phyloP scores from a whole-genome alignment of 2,888 invertebrate genomes.

The Apomyelois bistriatella region DNA sequence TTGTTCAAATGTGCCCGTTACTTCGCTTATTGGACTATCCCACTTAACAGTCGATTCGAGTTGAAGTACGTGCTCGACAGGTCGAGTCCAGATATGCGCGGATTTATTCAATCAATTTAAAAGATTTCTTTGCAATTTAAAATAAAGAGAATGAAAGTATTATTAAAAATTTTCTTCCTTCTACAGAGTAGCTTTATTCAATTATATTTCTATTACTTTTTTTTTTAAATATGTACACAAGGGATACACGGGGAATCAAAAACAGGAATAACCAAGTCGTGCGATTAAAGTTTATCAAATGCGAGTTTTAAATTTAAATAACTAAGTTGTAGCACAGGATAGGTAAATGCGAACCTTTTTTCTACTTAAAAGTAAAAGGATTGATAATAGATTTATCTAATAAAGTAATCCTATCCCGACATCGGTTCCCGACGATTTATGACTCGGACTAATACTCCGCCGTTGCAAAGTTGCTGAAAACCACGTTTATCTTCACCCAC shows the following conservation, averaged over 20 bases:
- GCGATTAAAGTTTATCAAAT: no score
- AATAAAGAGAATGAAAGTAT: not conserved
- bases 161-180: not conserved
- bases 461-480: slow-evolving; percentile 7
- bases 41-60: not conserved
- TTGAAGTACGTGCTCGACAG: not conserved
- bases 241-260: no score
- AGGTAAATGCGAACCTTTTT: not conserved
- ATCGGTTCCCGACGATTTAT: slow-evolving; percentile 7
- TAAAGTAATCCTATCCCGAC: slow-evolving; percentile 1
- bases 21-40: not conserved
- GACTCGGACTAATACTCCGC: not conserved
- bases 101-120: not conserved
- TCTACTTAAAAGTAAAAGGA: not conserved
- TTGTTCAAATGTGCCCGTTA: not conserved
- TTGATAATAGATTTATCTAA: slow-evolving; percentile 3
- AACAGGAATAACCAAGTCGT: no score
- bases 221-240: no score
- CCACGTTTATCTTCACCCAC: slow-evolving; percentile 10
- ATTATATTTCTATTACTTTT: no score
- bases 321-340: no score
- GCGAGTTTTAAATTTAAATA: no score
- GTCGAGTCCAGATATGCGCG: not conserved
- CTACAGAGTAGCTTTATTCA: no score
- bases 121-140: not conserved